phyloP scores from a whole-genome alignment of 2,113 vertebrate genomes.

The Cynocephalus volans region DNA sequence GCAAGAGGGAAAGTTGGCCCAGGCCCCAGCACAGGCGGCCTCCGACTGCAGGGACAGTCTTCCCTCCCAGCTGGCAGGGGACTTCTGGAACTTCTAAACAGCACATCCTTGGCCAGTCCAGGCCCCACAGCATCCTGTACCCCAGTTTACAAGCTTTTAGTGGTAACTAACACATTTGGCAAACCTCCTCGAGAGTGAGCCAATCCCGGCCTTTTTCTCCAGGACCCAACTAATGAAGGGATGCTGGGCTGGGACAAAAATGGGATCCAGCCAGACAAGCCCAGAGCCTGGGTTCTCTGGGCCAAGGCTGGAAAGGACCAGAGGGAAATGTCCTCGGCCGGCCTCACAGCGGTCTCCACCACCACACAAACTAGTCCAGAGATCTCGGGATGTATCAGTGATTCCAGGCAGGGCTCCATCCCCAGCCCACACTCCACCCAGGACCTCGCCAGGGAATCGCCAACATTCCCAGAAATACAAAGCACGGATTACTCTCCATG shows the following conservation, averaged over 20 bases:
- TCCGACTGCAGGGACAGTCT: constrained; percentile 48
- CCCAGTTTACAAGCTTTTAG: constrained; percentile 67
- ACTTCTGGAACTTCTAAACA: constrained; percentile 72
- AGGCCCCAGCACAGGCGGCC: constrained; percentile 26
- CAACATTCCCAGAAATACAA: background rate
- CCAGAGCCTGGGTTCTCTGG: constrained; percentile 15
- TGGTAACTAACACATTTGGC: constrained; percentile 69
- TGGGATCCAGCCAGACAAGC: constrained; percentile 46
- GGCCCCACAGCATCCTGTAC: constrained; percentile 15
- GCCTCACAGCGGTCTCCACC: background rate
- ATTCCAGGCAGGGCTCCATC: constrained; percentile 75
- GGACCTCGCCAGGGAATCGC: constrained; percentile 36
- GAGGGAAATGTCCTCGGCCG: constrained; percentile 58
- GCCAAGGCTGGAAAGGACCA: constrained; percentile 51
- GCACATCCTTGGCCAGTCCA: constrained; percentile 19
- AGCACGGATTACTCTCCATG: background rate
- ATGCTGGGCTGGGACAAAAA: constrained; percentile 24
- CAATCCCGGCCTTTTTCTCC: constrained; percentile 26
- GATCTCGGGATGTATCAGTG: constrained; percentile 55
- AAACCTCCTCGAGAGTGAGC: background rate
- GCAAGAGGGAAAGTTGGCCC: constrained; percentile 73
- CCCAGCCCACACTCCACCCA: constrained; percentile 45
- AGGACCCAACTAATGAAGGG: constrained; percentile 30
- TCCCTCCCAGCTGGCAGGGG: constrained; percentile 55
- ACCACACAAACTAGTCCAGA: background rate